Percentiles rank a stretch among this genome's conserved stretches.
phyloP scores from a whole-genome alignment of 2,113 vertebrate species.

The Romanogobio albipinnatus region DNA sequence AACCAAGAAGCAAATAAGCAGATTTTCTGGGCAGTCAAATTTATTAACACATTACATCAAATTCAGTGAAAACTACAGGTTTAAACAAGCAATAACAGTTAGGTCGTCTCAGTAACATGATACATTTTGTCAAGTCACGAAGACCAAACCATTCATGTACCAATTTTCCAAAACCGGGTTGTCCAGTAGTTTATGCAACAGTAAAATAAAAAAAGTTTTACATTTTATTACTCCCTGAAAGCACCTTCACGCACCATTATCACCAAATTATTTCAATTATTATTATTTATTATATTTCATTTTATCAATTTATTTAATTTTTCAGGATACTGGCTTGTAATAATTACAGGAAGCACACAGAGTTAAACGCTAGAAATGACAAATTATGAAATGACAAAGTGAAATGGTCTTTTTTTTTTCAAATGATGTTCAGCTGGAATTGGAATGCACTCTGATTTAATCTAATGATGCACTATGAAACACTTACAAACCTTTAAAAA shows the following conservation, averaged over 20 bases:
- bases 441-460: background rate
- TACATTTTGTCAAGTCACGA: background rate
- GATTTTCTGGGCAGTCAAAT: conserved; percentile 1
- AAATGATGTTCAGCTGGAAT: background rate
- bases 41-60: conserved; percentile 46
- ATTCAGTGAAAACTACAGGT: background rate
- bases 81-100: conserved; percentile 10
- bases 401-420: background rate
- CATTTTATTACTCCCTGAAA: background rate
- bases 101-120: conserved; percentile 13
- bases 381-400: background rate
- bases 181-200: background rate
- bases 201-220: background rate
- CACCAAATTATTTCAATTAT: no score
- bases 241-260: background rate
- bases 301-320: background rate
- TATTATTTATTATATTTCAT: no score
- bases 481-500: background rate
- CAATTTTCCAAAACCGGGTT: background rate
- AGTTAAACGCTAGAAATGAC: background rate
- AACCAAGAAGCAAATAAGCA: background rate
- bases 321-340: background rate
- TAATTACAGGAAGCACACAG: background rate
- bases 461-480: background rate
- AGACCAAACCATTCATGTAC: background rate